Conservation (phyloP, 2,888 invertebrate species). For the Ariolimax columbianus region DNA sequence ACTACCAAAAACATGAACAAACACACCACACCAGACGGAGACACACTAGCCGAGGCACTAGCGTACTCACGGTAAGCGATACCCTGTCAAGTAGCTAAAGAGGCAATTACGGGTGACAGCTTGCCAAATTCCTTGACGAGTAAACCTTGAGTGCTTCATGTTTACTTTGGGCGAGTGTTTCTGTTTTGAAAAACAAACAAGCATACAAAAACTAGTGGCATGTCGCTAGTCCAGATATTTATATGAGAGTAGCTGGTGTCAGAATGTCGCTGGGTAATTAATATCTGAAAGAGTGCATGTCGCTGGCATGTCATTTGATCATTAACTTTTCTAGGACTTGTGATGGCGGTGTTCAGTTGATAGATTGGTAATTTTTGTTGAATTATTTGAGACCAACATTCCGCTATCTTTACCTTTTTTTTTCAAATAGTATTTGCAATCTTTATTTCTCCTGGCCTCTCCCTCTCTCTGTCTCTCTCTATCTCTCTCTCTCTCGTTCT, state of each 20-base stretch:
- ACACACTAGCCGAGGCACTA: no score
- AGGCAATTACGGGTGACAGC: conserved; percentile 27
- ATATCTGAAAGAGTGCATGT: not conserved
- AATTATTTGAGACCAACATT: no score
- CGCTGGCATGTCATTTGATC: not conserved
- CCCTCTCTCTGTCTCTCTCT: no score
- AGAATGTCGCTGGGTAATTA: not conserved
- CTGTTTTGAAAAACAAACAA: conserved; percentile 17
- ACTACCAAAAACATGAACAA: no score
- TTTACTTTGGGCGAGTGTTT: conserved; percentile 24
- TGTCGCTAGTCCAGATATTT: not conserved
- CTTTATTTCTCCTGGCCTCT: no score
- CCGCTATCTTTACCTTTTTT: no score
- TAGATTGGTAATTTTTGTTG: no score
- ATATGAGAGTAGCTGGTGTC: not conserved
- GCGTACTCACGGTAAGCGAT: not conserved
- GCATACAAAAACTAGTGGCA: conserved; percentile 13
- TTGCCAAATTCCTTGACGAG: conserved; percentile 28
- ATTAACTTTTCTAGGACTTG: not conserved
- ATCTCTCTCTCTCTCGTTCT: no score
- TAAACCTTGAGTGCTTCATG: conserved; percentile 28
- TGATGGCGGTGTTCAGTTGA: no score
- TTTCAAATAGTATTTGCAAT: no score
- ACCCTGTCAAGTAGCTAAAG: conserved; percentile 3
- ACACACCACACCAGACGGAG: no score